Base-by-base conservation (phyloP, 2,888 invertebrate genomes). In the Lithodes maja region DNA sequence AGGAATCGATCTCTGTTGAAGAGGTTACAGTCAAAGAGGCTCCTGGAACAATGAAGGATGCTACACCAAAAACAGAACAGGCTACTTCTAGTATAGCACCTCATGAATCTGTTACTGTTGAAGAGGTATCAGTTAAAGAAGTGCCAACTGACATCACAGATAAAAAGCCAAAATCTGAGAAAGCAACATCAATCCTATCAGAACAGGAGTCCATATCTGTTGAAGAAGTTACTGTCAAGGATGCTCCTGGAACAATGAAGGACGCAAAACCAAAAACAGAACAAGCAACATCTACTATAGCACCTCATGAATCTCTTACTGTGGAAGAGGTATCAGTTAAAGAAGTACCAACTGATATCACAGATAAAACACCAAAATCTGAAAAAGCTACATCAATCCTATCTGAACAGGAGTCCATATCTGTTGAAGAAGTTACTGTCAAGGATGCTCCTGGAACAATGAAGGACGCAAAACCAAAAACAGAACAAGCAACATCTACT, bases 381-480 rank as follows among this genome's bases (percentile, higher is more conserved):
- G 86, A 81, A 69, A 81, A 80, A 17, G 86, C 86, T 52, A 74
- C 55, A 7, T 86, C 86, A 49, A 61, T 86, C 7, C 81, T 86
- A 3, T 55, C 86, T 81, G 81, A 80, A 17, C 86, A 86, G 55
- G 80, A 86, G 55, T 86, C 86, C 79, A 93, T 92, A 92, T 92
- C 92, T 92, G 87, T 93, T 92, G 92, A 93, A 92, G 93, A 93
- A 90, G 93, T 93, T 92, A 93, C 93, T 92, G 92, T 93, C 71
- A 93, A 93, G 92, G 93, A 93, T 92, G 74, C 61, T 53, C 68
- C 87, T 54, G 90, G 93, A 93, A 91, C 92, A 92, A 92, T 93
- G 93, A 90, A 92, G 92, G 87, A 91, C 52, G 84, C 90, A 79
- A 85, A 91, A 3, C 68, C 86, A 53, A 71, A 91, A 52, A 84